These are phyloP conservation scores for Buceros bicornis DNA, from an alignment of 2,797 vertebrate genomes.

Conservation along the genomic window DNA sequence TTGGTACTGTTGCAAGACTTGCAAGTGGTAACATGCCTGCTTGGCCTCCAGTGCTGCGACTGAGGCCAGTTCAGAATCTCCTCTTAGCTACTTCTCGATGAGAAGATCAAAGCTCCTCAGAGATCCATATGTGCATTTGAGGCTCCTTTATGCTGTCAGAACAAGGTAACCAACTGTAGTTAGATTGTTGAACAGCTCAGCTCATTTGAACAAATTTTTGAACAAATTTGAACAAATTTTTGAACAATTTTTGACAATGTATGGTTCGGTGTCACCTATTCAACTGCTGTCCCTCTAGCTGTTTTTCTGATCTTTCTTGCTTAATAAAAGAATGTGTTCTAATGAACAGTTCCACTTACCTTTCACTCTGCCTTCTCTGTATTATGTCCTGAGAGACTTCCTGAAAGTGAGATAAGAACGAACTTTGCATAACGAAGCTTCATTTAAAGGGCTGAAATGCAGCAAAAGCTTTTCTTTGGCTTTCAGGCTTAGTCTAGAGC, in stretches of 20 bases:
- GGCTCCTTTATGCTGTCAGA: background rate
- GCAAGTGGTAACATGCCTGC: background rate
- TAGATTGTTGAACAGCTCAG: constrained; percentile 7
- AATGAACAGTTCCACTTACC: constrained; percentile 8
- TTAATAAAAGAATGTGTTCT: constrained; percentile 44
- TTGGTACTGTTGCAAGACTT: background rate
- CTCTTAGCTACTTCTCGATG: background rate
- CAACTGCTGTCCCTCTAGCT: background rate
- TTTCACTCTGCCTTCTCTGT: constrained; percentile 3
- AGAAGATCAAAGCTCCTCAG: background rate
- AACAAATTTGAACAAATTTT: background rate
- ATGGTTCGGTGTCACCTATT: background rate
- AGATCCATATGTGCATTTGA: background rate
- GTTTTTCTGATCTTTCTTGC: constrained; percentile 34
- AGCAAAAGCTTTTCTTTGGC: background rate
- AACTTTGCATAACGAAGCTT: background rate
- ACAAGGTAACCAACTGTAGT: background rate
- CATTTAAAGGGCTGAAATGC: background rate
- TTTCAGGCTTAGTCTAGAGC: background rate
- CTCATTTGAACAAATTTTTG: constrained; percentile 4
- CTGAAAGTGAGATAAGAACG: background rate
- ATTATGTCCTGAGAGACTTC: background rate
- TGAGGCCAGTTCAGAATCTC: background rate
- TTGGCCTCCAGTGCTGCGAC: background rate
- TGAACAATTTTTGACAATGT: background rate